Percentiles rank a stretch among this genome's conserved stretches.
phyloP scores from a whole-genome alignment of 1,140 invertebrate species.

The Microplitis demolitor region DNA sequence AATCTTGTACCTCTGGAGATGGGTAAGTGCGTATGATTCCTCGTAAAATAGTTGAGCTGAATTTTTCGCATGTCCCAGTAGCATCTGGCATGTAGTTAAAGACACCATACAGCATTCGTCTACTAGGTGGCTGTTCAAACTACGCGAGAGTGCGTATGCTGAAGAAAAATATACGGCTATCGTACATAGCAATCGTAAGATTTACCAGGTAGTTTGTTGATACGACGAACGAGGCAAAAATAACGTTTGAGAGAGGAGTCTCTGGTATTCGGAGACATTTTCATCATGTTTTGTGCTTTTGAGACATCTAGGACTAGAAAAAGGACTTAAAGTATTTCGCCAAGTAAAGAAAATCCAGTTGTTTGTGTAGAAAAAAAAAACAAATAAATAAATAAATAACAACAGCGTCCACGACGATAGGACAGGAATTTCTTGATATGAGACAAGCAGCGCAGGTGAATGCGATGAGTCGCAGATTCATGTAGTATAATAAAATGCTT shows the following conservation, averaged over 20 bases:
- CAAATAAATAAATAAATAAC: not conserved
- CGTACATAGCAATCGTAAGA: not conserved
- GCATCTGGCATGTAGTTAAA: constrained; percentile 4
- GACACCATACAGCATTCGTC: too few relatives aligned
- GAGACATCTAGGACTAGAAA: not conserved
- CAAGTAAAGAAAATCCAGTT: too few relatives aligned
- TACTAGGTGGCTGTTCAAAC: not conserved
- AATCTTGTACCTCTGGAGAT: not conserved
- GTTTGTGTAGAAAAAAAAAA: constrained; percentile 9
- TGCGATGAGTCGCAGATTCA: too few relatives aligned
- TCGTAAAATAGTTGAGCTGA: constrained; percentile 18
- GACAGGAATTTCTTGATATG: too few relatives aligned
- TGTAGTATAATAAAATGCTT: too few relatives aligned
- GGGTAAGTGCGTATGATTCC: constrained; percentile 21
- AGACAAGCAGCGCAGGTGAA: not conserved
- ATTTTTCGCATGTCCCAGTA: constrained; percentile 23
- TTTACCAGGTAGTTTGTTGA: constrained; percentile 10
- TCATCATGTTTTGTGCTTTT: constrained; percentile 22
- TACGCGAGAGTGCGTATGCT: too few relatives aligned
- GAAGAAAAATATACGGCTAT: not conserved
- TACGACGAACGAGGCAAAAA: constrained; percentile 13
- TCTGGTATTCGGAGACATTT: constrained; percentile 27
- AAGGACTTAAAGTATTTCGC: too few relatives aligned
- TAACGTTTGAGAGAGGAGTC: not conserved
- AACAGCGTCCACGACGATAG: constrained; percentile 2